These are phyloP conservation scores for Microplitis mediator DNA, from an alignment of 1,140 invertebrate species.

Conservation along the genomic window DNA sequence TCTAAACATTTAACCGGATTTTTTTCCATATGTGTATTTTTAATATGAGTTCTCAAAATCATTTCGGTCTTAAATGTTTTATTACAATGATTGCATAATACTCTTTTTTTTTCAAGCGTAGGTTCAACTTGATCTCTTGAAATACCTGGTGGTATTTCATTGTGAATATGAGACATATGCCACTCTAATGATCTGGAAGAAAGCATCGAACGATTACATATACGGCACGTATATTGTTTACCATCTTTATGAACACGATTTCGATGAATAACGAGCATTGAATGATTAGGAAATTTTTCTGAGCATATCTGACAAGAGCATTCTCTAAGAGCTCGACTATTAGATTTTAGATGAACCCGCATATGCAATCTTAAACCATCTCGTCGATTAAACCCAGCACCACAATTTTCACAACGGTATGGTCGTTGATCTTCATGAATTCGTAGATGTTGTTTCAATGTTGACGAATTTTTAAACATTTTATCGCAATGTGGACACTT, in stretches of 20 bases:
- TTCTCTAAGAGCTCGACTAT: constrained; percentile 56
- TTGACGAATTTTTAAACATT: constrained; percentile 61
- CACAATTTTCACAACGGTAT: constrained; percentile 58
- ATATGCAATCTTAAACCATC: constrained; percentile 63
- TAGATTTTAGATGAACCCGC: constrained; percentile 55
- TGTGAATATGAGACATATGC: constrained; percentile 59
- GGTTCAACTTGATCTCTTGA: constrained; percentile 37
- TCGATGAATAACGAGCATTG: constrained; percentile 57
- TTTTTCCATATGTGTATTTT: constrained; percentile 59
- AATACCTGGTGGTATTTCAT: constrained; percentile 44
- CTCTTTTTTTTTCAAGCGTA: constrained; percentile 46
- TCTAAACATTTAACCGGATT: constrained; percentile 58
- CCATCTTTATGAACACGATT: constrained; percentile 59
- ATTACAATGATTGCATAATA: constrained; percentile 54
- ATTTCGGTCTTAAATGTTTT: constrained; percentile 61
- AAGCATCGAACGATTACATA: constrained; percentile 61
- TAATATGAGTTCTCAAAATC: constrained; percentile 58
- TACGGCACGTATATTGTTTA: constrained; percentile 56
- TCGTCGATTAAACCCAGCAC: constrained; percentile 59
- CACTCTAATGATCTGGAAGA: constrained; percentile 55
- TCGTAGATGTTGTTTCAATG: constrained; percentile 58
- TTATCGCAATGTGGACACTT: constrained; percentile 59
- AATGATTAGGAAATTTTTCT: constrained; percentile 60
- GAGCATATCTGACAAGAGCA: constrained; percentile 59
- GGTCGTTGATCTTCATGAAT: constrained; percentile 61